Percentiles rank a stretch among this genome's conserved stretches.
Conservation (phyloP, 2,888 invertebrate species). For the Reticulitermes lucifugus region DNA sequence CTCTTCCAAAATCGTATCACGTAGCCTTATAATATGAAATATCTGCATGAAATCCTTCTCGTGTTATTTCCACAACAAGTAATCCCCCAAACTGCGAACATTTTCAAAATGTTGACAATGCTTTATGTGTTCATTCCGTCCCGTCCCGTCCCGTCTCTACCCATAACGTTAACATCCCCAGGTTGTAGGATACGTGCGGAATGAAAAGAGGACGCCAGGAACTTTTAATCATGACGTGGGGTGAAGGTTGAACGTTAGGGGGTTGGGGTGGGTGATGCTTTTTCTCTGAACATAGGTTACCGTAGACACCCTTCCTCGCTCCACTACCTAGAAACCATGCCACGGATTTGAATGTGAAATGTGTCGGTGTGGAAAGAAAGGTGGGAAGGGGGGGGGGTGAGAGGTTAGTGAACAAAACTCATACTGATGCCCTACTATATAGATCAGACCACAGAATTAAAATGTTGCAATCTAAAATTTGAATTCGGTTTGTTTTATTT, state of each 20-base stretch:
- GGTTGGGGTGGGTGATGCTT: slow-evolving; percentile 5
- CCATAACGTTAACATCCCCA: slow-evolving; percentile 20
- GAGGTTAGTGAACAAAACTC: slow-evolving; percentile 9
- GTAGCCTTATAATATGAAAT: slow-evolving; percentile 28
- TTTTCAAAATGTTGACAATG: slow-evolving; percentile 39
- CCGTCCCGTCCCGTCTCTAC: not conserved
- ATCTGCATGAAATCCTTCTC: slow-evolving; percentile 27
- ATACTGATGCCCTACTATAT: slow-evolving; percentile 19
- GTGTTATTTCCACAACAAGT: slow-evolving; percentile 28
- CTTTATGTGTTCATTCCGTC: slow-evolving; percentile 25
- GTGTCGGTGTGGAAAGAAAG: not conserved
- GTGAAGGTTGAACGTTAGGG: not conserved
- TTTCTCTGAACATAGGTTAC: slow-evolving; percentile 31
- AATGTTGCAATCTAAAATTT: slow-evolving; percentile 34
- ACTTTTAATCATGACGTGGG: slow-evolving; percentile 32
- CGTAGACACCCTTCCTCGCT: slow-evolving; percentile 2
- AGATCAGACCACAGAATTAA: slow-evolving; percentile 30
- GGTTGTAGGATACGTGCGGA: slow-evolving; percentile 14
- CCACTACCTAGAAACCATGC: slow-evolving; percentile 9
- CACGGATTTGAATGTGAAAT: slow-evolving; percentile 27
- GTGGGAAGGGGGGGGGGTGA: not conserved
- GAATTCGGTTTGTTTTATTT: slow-evolving; percentile 39
- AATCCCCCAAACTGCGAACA: slow-evolving; percentile 25
- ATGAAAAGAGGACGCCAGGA: slow-evolving; percentile 34
- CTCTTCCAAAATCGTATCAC: slow-evolving; percentile 9